These are phyloP conservation scores for Subanguina moxae DNA, from an alignment of 1,140 invertebrate species.

Conservation along the genomic window DNA sequence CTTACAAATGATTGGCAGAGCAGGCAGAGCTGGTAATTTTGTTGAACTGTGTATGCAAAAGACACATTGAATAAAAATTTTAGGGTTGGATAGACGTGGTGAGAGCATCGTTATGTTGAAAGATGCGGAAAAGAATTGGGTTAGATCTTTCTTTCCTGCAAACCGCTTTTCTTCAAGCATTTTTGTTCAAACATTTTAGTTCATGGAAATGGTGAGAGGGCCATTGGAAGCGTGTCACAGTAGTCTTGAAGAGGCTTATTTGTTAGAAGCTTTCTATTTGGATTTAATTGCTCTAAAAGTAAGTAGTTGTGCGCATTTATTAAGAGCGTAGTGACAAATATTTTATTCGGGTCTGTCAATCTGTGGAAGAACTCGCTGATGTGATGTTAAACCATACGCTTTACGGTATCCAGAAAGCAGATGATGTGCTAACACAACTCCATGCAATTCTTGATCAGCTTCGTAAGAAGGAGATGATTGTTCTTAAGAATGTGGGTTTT, in stretches of 20 bases:
- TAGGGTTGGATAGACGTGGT: constrained; percentile 70
- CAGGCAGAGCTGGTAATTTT: constrained; percentile 69
- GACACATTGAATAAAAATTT: no score
- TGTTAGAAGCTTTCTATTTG: constrained; percentile 42
- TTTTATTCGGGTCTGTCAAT: constrained; percentile 11
- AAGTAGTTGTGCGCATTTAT: background rate
- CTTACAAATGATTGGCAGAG: constrained; percentile 89
- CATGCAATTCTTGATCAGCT: constrained; percentile 8
- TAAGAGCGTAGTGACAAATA: background rate
- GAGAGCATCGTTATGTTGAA: constrained; percentile 65
- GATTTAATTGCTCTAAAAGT: constrained; percentile 50
- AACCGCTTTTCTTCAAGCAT: background rate
- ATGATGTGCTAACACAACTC: constrained; percentile 4
- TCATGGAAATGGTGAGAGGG: constrained; percentile 41
- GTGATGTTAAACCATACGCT: constrained; percentile 6
- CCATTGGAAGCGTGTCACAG: constrained; percentile 30
- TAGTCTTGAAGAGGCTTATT: constrained; percentile 22
- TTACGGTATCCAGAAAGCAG: constrained; percentile 17
- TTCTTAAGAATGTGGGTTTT: constrained; percentile 5
- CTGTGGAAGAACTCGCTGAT: constrained; percentile 14
- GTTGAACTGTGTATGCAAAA: no score
- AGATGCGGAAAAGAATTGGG: constrained; percentile 18
- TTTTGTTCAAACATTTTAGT: constrained; percentile 34
- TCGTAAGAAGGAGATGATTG: background rate
- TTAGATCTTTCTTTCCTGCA: background rate